A percentile compares a stretch with the other conserved stretches of the same genome.
phyloP scores from a whole-genome alignment of 2,797 vertebrate genomes.

The Aplochiton taeniatus region DNA sequence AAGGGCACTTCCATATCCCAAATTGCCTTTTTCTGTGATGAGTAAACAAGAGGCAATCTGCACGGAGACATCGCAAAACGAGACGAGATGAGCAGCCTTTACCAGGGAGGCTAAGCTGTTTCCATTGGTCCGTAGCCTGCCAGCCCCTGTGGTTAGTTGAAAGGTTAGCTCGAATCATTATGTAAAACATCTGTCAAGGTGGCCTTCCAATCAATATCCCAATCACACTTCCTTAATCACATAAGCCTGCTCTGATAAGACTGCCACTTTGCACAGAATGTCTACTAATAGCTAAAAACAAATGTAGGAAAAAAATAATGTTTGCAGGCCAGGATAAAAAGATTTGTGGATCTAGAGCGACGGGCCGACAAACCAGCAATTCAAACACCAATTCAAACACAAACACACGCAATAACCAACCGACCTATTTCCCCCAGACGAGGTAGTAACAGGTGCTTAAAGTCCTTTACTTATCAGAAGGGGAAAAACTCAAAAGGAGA shows the following conservation, averaged over 20 bases:
- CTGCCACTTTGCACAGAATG: slow-evolving; percentile 41
- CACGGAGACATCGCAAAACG: neutral
- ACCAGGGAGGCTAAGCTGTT: slow-evolving; percentile 9
- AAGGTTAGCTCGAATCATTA: slow-evolving; percentile 33
- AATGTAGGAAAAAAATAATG: slow-evolving; percentile 31
- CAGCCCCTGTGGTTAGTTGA: slow-evolving; percentile 17
- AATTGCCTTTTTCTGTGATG: neutral
- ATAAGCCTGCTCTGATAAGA: slow-evolving; percentile 55
- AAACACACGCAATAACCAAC: neutral
- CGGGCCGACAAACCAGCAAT: too few species aligned
- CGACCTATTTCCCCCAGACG: neutral
- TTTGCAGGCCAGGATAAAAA: neutral
- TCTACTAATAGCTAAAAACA: slow-evolving; percentile 40
- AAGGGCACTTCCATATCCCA: too few species aligned
- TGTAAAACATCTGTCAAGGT: slow-evolving; percentile 56
- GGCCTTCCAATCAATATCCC: slow-evolving; percentile 55
- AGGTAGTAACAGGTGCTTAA: too few species aligned
- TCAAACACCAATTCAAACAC: neutral
- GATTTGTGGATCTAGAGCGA: too few species aligned
- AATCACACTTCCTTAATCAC: slow-evolving; percentile 59
- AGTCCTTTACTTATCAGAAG: too few species aligned
- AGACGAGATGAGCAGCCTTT: slow-evolving; percentile 6
- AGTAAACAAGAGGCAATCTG: neutral
- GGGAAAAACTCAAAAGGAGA: too few species aligned
- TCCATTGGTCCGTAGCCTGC: slow-evolving; percentile 1